These are phyloP conservation scores for Perdita meconis DNA, from an alignment of 2,888 invertebrate species.

Conservation along the genomic window DNA sequence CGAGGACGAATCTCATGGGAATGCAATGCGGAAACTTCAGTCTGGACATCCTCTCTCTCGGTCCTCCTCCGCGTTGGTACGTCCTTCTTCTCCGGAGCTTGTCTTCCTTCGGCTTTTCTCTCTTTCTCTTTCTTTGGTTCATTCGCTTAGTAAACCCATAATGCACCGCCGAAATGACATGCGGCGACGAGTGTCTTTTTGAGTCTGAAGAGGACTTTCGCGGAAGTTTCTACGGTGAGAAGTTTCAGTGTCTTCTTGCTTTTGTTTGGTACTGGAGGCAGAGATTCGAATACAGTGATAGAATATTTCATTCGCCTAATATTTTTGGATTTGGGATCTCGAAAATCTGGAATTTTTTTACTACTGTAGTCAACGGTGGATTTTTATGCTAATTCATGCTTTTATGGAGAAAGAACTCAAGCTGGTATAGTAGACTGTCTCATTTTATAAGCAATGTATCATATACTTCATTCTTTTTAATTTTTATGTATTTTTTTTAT, in stretches of 20 bases:
- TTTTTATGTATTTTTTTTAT: too few relatives aligned
- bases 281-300: neutral
- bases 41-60: constrained; percentile 56
- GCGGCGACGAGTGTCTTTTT: neutral
- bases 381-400: too few relatives aligned
- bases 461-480: too few relatives aligned
- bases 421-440: too few relatives aligned
- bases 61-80: constrained; percentile 27
- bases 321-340: neutral
- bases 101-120: constrained; percentile 25
- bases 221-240: neutral
- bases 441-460: too few relatives aligned
- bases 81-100: constrained; percentile 30
- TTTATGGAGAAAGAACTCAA: too few relatives aligned
- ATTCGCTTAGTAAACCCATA: constrained; percentile 54
- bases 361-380: too few relatives aligned
- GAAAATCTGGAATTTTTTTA: too few relatives aligned
- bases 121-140: constrained; percentile 53
- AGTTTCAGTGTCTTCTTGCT: too few relatives aligned
- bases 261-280: too few relatives aligned
- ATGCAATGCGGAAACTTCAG: constrained; percentile 81
- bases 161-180: constrained; percentile 72
- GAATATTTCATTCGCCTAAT: neutral
- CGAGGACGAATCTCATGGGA: constrained; percentile 78
- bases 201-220: neutral